Evolutionary conservation across 2,113 vertebrate genomes (phyloP).

Genomic region (Apistogramma diplotaenia): DNA sequence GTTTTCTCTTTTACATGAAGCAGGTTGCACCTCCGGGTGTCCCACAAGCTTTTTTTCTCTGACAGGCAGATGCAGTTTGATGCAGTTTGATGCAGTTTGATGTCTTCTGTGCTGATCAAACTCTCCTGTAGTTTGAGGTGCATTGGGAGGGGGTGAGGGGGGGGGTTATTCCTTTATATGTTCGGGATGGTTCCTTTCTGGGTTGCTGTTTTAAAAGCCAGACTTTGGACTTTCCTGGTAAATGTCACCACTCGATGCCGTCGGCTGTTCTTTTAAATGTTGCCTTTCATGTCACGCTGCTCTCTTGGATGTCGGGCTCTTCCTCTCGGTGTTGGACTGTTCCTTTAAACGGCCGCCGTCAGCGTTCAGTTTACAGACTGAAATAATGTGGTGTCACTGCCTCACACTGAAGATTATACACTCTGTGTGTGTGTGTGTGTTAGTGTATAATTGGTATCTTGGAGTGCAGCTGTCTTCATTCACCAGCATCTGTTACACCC

Average conservation of each 20-base stretch:
- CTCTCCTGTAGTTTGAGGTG: not conserved
- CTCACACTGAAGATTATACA: slow-evolving; percentile 9
- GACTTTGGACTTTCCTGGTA: not conserved
- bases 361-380: slow-evolving; percentile 33
- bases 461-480: slow-evolving; percentile 49
- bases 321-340: not conserved
- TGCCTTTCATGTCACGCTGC: not conserved
- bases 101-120: not conserved
- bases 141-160: no score
- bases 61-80: no score
- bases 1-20: not conserved
- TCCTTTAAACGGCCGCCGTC: not conserved
- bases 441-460: slow-evolving; percentile 26
- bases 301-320: not conserved
- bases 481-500: slow-evolving; percentile 40
- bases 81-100: not conserved
- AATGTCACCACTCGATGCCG: no score
- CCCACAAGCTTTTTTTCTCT: not conserved
- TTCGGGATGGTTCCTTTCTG: not conserved
- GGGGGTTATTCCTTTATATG: no score
- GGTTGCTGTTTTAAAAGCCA: not conserved
- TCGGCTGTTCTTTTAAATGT: no score
- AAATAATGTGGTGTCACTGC: slow-evolving; percentile 37
- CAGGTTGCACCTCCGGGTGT: not conserved
- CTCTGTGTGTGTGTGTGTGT: not conserved